Evolutionary conservation across 1,140 invertebrate genomes (phyloP).

Genomic region (Telenomus remus): DNA sequence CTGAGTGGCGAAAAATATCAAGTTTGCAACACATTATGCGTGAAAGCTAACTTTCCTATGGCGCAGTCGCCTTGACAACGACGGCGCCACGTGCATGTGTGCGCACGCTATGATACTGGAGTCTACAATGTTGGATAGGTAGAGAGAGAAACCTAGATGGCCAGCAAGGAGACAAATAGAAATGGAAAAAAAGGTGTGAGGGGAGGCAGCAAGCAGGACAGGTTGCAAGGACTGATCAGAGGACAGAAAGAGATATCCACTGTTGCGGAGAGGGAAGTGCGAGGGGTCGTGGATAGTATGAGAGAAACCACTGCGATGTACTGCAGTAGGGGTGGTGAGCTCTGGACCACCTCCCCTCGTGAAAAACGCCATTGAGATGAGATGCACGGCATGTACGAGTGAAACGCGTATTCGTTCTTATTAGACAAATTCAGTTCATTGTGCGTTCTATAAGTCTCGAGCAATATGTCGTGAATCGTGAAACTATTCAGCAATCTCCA

Average conservation of each 20-base stretch:
- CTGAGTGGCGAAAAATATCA: no score
- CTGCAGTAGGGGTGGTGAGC: constrained; percentile 70
- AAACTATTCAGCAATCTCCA: constrained; percentile 7
- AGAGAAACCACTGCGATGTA: constrained; percentile 69
- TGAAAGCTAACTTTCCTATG: constrained; percentile 38
- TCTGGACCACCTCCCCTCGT: constrained; percentile 59
- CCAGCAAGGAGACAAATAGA: constrained; percentile 6
- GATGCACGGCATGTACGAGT: constrained; percentile 52
- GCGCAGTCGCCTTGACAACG: constrained; percentile 72
- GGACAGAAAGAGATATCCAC: constrained; percentile 26
- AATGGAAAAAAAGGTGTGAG: constrained; percentile 8
- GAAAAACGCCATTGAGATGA: constrained; percentile 55
- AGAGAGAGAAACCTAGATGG: constrained; percentile 14
- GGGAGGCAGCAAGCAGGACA: constrained; percentile 28
- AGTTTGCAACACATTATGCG: not conserved
- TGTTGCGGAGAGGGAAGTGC: constrained; percentile 23
- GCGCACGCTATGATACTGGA: constrained; percentile 50
- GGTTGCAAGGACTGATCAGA: constrained; percentile 10
- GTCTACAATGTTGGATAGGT: constrained; percentile 15
- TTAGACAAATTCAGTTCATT: constrained; percentile 16
- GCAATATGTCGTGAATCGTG: constrained; percentile 29
- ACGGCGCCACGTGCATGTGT: constrained; percentile 69
- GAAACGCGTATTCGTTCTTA: constrained; percentile 41
- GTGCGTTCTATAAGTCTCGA: constrained; percentile 8
- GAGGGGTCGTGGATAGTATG: constrained; percentile 44